Percentiles rank a stretch among this genome's conserved stretches.
Evolutionary conservation across 2,113 vertebrate genomes (phyloP).

Genomic region (Sturnus vulgaris): DNA sequence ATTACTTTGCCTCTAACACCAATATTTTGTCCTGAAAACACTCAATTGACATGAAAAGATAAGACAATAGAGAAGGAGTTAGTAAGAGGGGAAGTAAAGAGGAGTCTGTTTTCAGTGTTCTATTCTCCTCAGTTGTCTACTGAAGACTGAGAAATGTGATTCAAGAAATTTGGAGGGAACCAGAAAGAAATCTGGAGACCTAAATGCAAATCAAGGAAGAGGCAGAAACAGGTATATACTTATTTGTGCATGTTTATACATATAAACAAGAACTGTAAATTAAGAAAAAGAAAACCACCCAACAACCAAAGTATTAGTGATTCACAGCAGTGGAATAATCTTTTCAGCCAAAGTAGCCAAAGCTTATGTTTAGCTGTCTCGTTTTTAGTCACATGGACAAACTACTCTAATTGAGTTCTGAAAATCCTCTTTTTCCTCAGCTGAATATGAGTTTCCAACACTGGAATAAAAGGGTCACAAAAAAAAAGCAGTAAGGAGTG

Average conservation of each 20-base stretch:
- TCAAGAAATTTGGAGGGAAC: background rate
- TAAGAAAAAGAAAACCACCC: fast-evolving
- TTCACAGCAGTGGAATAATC: background rate
- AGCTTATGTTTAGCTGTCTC: background rate
- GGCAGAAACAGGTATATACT: background rate
- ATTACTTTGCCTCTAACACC: background rate
- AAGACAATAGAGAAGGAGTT: background rate
- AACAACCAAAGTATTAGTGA: background rate
- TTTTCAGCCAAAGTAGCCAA: background rate
- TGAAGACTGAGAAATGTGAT: background rate
- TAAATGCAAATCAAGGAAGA: background rate
- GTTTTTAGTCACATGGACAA: background rate
- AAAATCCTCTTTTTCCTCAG: background rate
- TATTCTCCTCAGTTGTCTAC: background rate
- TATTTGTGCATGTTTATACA: background rate
- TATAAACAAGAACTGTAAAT: background rate
- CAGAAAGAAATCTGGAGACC: background rate
- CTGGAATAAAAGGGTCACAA: background rate
- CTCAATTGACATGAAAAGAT: background rate
- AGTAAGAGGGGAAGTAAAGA: background rate
- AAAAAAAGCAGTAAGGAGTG: background rate
- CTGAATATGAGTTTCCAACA: background rate
- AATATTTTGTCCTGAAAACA: background rate
- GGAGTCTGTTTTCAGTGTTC: background rate
- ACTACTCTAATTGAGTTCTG: background rate